Evolutionary conservation across 2,888 invertebrate genomes (phyloP).

Genomic region (Aporophyla lueneburgensis): DNA sequence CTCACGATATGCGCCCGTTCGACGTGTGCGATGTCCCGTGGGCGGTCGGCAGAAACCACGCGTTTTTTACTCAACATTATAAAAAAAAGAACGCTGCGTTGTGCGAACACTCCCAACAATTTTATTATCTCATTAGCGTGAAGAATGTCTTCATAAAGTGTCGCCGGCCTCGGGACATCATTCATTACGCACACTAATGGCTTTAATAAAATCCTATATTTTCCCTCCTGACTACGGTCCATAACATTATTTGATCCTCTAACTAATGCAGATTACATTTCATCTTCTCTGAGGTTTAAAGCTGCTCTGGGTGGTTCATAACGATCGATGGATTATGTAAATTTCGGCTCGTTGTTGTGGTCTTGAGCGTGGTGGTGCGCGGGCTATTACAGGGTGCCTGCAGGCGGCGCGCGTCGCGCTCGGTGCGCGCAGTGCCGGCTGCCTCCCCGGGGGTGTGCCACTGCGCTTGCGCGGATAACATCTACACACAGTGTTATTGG

Average conservation of each 20-base stretch:
- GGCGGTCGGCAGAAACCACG: constrained; percentile 65
- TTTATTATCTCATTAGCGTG: constrained; percentile 88
- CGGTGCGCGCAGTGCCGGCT: constrained; percentile 31
- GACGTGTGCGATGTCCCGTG: constrained; percentile 53
- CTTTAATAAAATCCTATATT: constrained; percentile 84
- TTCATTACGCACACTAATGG: constrained; percentile 85
- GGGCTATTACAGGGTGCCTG: constrained; percentile 78
- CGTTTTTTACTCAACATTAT: constrained; percentile 69
- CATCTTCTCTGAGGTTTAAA: constrained; percentile 43
- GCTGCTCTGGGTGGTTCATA: background rate
- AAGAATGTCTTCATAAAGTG: constrained; percentile 88
- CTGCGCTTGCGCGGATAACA: constrained; percentile 78
- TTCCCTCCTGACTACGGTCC: constrained; percentile 62
- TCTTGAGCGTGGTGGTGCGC: constrained; percentile 50
- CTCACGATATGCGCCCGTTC: constrained; percentile 51
- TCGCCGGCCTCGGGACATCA: constrained; percentile 85
- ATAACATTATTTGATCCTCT: background rate
- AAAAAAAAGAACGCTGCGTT: constrained; percentile 61
- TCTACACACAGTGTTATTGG: constrained; percentile 71
- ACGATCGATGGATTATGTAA: constrained; percentile 66
- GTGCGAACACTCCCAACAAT: constrained; percentile 79
- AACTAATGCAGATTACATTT: constrained; percentile 65
- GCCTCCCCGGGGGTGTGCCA: constrained; percentile 82
- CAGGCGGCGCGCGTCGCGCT: constrained; percentile 68
- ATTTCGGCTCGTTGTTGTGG: background rate